A percentile compares a stretch with the other conserved stretches of the same genome.
Conservation (phyloP, 2,113 vertebrate genomes). For the Noctilio leporinus region DNA sequence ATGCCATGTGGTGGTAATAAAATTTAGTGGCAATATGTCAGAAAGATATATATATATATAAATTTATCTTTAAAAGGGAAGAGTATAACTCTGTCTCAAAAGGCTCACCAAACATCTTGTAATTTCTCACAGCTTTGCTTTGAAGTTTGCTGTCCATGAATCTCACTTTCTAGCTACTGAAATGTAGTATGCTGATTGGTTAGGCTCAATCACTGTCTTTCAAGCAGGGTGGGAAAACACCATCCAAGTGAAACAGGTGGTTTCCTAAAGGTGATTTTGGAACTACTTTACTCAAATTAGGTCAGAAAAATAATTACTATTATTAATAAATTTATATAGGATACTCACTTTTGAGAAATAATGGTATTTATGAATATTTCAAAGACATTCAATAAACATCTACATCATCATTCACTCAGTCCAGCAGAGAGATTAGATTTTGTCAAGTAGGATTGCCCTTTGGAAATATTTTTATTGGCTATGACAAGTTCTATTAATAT, state of each 20-base stretch:
- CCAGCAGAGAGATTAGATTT: background rate
- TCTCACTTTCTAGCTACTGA: background rate
- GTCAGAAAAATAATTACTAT: background rate
- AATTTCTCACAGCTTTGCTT: background rate
- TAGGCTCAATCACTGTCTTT: background rate
- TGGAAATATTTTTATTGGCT: background rate
- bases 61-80: background rate
- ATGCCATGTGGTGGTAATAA: background rate
- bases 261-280: background rate
- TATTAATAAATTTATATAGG: background rate
- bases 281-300: background rate
- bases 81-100: background rate
- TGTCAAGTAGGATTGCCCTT: background rate
- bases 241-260: background rate
- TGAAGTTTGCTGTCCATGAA: background rate
- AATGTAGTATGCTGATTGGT: background rate
- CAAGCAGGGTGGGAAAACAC: background rate
- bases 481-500: background rate
- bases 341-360: background rate
- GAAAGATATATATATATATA: background rate
- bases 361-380: background rate
- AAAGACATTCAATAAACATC: background rate
- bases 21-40: background rate
- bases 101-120: background rate
- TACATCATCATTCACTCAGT: background rate